A percentile compares a stretch with the other conserved stretches of the same genome.
Conservation (phyloP, 2,888 invertebrate genomes). For the Eurois occulta region DNA sequence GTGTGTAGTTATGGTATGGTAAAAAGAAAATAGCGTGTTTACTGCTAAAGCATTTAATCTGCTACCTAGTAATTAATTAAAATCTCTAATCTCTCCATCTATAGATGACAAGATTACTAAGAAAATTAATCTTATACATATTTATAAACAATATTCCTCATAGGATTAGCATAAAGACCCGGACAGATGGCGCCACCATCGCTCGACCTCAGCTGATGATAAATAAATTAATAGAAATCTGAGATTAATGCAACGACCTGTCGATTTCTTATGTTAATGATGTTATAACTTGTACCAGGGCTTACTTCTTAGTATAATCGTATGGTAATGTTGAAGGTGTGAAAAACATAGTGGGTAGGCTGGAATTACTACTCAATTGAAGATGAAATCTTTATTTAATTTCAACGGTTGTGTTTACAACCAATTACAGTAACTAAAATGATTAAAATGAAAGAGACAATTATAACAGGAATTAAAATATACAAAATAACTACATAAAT, state of each 20-base stretch:
- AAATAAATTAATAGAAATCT: constrained; percentile 51
- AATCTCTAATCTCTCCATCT: constrained; percentile 14
- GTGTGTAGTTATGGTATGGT: neutral
- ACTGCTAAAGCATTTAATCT: neutral
- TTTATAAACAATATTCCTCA: constrained; percentile 50
- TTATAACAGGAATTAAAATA: too few species aligned
- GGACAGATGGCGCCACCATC: constrained; percentile 26
- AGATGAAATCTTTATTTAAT: neutral
- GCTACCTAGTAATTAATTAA: constrained; percentile 11
- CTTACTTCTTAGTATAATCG: constrained; percentile 6
- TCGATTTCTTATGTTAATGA: constrained; percentile 44
- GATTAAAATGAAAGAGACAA: too few species aligned
- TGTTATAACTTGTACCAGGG: constrained; percentile 19
- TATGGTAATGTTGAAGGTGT: constrained; percentile 21
- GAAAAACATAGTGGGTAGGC: constrained; percentile 1
- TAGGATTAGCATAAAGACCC: constrained; percentile 38
- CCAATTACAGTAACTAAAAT: too few species aligned
- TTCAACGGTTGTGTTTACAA: too few species aligned
- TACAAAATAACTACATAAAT: too few species aligned
- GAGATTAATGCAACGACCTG: constrained; percentile 22
- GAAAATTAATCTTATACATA: constrained; percentile 51
- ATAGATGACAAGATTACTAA: constrained; percentile 38
- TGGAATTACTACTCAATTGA: neutral
- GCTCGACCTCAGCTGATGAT: constrained; percentile 1
- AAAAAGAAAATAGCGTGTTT: neutral